Conservation (phyloP, 2,113 vertebrate genomes). For the Melanerpes aurifrons region DNA sequence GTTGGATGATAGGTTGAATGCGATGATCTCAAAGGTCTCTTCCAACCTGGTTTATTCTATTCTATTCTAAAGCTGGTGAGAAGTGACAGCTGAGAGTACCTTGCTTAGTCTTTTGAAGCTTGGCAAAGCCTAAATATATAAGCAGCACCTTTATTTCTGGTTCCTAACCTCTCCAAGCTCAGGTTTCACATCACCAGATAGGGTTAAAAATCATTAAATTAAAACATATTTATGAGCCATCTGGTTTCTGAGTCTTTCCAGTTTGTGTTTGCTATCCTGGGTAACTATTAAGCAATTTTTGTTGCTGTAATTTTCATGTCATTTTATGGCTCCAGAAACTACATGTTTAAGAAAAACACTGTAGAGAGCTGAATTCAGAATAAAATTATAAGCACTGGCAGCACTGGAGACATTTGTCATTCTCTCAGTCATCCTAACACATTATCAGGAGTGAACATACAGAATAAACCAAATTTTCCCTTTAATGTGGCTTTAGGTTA, state of each 20-base stretch:
- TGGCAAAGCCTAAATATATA: neutral
- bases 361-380: neutral
- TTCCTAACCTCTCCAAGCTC: neutral
- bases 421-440: neutral
- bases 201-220: conserved; percentile 58
- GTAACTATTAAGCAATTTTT: conserved; percentile 64
- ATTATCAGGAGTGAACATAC: neutral
- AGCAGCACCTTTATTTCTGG: accelerated
- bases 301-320: conserved; percentile 65
- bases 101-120: neutral
- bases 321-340: conserved; percentile 48
- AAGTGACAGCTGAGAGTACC: neutral
- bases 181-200: conserved; percentile 7
- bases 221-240: conserved; percentile 66
- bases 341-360: conserved; percentile 55
- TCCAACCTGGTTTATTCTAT: no score
- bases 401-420: neutral
- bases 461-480: neutral
- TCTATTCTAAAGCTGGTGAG: neutral
- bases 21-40: no score
- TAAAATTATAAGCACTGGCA: conserved; percentile 32
- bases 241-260: conserved; percentile 59
- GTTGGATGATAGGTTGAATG: no score
- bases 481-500: neutral
- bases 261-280: conserved; percentile 61